Conservation (phyloP, 30 jellyfish, hydroid and myxozoan genomes). For the Aurelia aurita region DNA sequence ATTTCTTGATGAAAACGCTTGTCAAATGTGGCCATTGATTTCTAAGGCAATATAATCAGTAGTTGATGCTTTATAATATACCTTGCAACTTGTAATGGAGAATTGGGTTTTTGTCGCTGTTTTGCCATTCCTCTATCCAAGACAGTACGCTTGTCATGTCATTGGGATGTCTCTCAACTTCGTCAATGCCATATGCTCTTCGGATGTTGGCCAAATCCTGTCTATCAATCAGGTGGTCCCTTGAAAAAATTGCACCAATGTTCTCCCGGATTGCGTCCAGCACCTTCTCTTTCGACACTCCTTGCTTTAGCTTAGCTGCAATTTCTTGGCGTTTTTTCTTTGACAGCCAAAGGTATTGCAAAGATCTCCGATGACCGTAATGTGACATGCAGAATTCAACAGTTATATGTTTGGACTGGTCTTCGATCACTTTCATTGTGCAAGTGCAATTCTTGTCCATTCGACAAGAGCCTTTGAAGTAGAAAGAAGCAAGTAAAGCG, state of each 20-base stretch:
- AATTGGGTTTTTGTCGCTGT: not conserved
- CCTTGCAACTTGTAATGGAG: slow-evolving; percentile 26
- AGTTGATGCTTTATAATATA: not conserved
- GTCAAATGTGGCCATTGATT: no score
- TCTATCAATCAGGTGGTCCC: not conserved
- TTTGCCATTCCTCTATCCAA: slow-evolving; percentile 20
- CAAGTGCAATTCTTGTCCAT: slow-evolving; percentile 69
- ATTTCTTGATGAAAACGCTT: no score
- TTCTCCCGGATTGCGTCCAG: slow-evolving; percentile 41
- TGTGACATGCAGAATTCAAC: slow-evolving; percentile 45
- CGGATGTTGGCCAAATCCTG: slow-evolving; percentile 47
- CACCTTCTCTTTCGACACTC: slow-evolving; percentile 9
- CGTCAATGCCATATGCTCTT: slow-evolving; percentile 26
- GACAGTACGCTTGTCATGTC: slow-evolving; percentile 19
- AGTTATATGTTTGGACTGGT: not conserved
- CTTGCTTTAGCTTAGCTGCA: slow-evolving; percentile 6
- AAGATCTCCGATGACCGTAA: slow-evolving; percentile 34
- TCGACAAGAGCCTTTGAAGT: slow-evolving; percentile 38
- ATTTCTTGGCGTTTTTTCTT: no score
- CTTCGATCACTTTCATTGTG: slow-evolving; percentile 30
- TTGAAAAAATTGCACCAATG: no score
- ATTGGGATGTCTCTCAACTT: slow-evolving; percentile 33
- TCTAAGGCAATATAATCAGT: no score
- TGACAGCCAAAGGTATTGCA: not conserved
- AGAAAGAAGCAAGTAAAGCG: no score